Evolutionary conservation across 37 sponge, comb jelly and placozoan genomes (phyloP).

Genomic region (Geodia barretti): DNA sequence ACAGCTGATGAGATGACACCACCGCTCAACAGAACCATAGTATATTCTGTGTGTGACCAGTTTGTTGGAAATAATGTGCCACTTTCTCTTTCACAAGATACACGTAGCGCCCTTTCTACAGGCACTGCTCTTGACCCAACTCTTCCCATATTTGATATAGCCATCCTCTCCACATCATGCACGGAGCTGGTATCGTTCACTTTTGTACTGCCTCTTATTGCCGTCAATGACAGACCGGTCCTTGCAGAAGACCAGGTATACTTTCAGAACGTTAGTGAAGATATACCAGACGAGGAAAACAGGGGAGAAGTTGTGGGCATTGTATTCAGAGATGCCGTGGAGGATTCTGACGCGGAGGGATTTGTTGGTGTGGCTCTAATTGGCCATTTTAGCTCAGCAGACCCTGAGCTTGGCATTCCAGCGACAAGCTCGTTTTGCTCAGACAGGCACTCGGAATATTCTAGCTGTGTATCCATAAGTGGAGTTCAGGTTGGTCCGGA

Average conservation of each 20-base stretch:
- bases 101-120: constrained; percentile 12
- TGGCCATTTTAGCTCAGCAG: constrained; percentile 3
- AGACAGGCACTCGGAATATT: neutral
- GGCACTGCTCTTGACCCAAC: neutral
- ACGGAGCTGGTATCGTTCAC: neutral
- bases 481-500: neutral
- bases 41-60: constrained; percentile 57
- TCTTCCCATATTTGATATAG: constrained; percentile 6
- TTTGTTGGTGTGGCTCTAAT: constrained; percentile 45
- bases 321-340: constrained; percentile 26
- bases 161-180: constrained; percentile 1
- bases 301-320: constrained; percentile 27
- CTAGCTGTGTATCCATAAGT: neutral
- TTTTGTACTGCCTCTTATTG: constrained; percentile 7
- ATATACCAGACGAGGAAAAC: constrained; percentile 25
- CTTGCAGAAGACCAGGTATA: neutral
- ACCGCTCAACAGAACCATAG: constrained; percentile 58
- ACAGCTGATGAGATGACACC: constrained; percentile 37
- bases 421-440: neutral
- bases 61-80: neutral
- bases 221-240: constrained; percentile 45
- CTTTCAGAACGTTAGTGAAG: constrained; percentile 39
- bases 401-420: neutral
- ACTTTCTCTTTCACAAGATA: constrained; percentile 8
- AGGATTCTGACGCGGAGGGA: constrained; percentile 32